phyloP scores from a whole-genome alignment of 92 coral and sea anemone species.

The Epizoanthus rinbou region DNA sequence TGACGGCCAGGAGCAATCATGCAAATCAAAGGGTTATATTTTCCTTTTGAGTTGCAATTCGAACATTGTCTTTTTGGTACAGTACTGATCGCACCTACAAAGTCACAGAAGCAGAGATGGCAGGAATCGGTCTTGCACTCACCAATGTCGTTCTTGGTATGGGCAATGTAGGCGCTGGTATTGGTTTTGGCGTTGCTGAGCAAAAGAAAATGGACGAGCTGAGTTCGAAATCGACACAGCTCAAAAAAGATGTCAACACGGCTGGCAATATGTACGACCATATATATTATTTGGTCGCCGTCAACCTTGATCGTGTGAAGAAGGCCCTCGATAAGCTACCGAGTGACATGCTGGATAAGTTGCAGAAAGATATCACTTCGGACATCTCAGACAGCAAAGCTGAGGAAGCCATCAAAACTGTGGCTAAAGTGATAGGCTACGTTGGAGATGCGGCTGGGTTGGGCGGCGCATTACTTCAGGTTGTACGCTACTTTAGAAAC shows the following conservation, averaged over 20 bases:
- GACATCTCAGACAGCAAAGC: conserved; percentile 36
- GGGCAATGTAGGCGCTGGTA: conserved; percentile 50
- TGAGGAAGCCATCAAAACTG: conserved; percentile 45
- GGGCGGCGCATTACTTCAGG: conserved; percentile 10
- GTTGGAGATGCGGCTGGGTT: conserved; percentile 13
- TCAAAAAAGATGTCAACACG: conserved; percentile 29
- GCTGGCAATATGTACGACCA: conserved; percentile 60
- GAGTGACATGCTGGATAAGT: conserved; percentile 53
- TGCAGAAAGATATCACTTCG: conserved; percentile 33
- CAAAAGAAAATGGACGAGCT: conserved; percentile 51
- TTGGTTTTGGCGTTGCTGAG: conserved; percentile 60
- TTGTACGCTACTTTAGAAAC: conserved; percentile 29
- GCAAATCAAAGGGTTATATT: too few species aligned
- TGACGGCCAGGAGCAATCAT: too few species aligned
- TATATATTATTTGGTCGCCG: conserved; percentile 53
- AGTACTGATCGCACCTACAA: too few species aligned
- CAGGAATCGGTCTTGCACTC: conserved; percentile 44
- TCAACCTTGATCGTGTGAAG: conserved; percentile 54
- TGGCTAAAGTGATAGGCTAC: conserved; percentile 44
- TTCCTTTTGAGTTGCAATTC: too few species aligned
- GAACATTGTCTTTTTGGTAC: too few species aligned
- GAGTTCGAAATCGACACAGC: conserved; percentile 37
- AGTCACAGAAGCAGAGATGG: conserved; percentile 24
- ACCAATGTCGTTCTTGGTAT: conserved; percentile 47
- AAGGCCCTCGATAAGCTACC: conserved; percentile 63